Evolutionary conservation across 2,113 vertebrate genomes (phyloP).

Genomic region (Xenus cinereus): DNA sequence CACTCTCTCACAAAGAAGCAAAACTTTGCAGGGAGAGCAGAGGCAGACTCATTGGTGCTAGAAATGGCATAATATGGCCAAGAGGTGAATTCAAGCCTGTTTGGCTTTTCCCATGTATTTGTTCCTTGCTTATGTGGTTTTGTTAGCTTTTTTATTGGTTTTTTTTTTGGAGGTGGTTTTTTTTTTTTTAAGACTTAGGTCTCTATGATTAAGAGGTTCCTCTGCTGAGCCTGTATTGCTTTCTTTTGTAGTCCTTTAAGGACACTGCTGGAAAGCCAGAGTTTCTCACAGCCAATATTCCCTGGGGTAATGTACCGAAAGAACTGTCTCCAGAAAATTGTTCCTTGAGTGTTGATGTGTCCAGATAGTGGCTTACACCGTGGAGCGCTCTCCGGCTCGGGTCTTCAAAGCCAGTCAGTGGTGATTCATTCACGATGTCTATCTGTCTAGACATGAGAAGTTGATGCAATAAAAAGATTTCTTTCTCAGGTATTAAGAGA

Average conservation of each 20-base stretch:
- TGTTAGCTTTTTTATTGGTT: not conserved
- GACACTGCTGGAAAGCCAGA: not conserved
- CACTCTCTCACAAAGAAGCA: not conserved
- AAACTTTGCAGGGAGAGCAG: not conserved
- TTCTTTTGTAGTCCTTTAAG: not conserved
- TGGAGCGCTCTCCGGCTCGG: not conserved
- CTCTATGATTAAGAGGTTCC: not conserved
- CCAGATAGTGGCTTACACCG: constrained; percentile 38
- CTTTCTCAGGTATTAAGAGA: not conserved
- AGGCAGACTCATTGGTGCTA: not conserved
- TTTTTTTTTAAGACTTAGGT: not conserved
- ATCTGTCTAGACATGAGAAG: constrained; percentile 57
- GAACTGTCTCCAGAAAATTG: constrained; percentile 42
- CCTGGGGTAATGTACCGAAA: not conserved
- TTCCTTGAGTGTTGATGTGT: not conserved
- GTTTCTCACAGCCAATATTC: not conserved
- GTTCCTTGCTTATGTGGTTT: not conserved
- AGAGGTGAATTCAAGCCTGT: not conserved
- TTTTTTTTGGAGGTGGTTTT: not conserved
- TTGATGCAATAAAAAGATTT: constrained; percentile 35
- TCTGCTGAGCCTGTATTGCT: not conserved
- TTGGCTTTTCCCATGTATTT: not conserved
- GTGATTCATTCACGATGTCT: constrained; percentile 29
- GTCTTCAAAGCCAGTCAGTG: constrained; percentile 16
- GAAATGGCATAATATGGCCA: not conserved